phyloP scores from a whole-genome alignment of 2,113 vertebrate genomes.

The Andinoacara biseriatus region DNA sequence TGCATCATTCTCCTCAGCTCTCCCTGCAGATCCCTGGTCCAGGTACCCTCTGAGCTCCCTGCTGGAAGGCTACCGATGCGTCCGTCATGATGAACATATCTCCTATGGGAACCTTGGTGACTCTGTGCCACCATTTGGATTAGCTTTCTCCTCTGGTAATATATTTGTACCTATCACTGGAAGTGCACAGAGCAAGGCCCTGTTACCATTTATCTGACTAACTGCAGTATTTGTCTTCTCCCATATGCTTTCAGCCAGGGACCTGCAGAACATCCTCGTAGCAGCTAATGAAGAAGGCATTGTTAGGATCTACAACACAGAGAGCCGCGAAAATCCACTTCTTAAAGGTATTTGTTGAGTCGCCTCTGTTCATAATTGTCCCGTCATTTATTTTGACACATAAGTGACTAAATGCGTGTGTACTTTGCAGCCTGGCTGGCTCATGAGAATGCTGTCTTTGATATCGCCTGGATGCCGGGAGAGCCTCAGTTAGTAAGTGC shows the following conservation, averaged over 20 bases:
- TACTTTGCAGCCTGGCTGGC: constrained; percentile 90
- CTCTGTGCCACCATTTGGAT: constrained; percentile 93
- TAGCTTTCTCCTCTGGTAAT: constrained; percentile 90
- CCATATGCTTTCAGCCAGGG: constrained; percentile 73
- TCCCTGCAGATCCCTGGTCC: constrained; percentile 65
- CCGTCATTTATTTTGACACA: background rate
- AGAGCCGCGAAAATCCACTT: constrained; percentile 76
- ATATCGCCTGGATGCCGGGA: constrained; percentile 94
- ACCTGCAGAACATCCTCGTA: constrained; percentile 83
- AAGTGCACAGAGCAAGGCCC: background rate
- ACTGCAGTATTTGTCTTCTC: background rate
- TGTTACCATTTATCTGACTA: background rate
- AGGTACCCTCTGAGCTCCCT: constrained; percentile 85
- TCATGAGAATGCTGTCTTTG: constrained; percentile 97
- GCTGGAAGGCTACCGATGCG: constrained; percentile 84
- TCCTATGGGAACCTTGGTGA: constrained; percentile 86
- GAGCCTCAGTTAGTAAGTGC: constrained; percentile 88
- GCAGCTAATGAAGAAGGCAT: constrained; percentile 96
- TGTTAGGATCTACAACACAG: constrained; percentile 90
- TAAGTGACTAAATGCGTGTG: background rate
- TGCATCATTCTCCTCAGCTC: constrained; percentile 17
- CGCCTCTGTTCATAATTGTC: rapidly evolving
- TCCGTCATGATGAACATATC: constrained; percentile 85
- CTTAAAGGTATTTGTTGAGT: constrained; percentile 83
- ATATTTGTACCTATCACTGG: background rate